Evolutionary conservation across 2,888 invertebrate species (phyloP).

Genomic region (Diarsia brunnea): DNA sequence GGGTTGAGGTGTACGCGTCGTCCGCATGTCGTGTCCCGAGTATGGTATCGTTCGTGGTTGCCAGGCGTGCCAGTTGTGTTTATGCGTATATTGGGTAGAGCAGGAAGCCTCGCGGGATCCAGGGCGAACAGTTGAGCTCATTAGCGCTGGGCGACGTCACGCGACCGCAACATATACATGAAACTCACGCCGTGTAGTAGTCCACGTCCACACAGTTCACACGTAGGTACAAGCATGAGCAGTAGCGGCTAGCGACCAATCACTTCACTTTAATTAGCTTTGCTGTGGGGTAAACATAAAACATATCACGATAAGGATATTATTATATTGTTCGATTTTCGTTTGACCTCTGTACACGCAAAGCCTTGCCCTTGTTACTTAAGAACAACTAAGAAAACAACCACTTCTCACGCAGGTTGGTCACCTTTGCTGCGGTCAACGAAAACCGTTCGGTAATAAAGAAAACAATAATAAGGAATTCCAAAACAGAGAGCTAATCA

Average conservation of each 20-base stretch:
- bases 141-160: constrained; percentile 51
- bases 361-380: constrained; percentile 40
- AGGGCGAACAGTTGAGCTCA: constrained; percentile 60
- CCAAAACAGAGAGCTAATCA: constrained; percentile 10
- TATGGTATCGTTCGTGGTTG: constrained; percentile 6
- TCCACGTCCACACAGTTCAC: neutral
- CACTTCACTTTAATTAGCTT: constrained; percentile 24
- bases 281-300: constrained; percentile 32
- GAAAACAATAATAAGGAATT: constrained; percentile 12
- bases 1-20: neutral
- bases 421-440: constrained; percentile 12
- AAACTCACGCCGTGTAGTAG: neutral
- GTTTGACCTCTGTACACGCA: constrained; percentile 41
- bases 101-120: constrained; percentile 59
- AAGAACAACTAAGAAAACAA: constrained; percentile 30
- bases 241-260: constrained; percentile 12
- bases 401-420: constrained; percentile 39
- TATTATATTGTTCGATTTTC: neutral
- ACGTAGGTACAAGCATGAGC: neutral
- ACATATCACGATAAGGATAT: constrained; percentile 29
- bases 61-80: neutral
- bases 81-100: constrained; percentile 24
- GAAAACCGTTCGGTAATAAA: constrained; percentile 5
- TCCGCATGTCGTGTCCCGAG: neutral
- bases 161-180: constrained; percentile 36